Conservation (phyloP, 2,797 vertebrate genomes). For the Ctenochaetus hawaiiensis region DNA sequence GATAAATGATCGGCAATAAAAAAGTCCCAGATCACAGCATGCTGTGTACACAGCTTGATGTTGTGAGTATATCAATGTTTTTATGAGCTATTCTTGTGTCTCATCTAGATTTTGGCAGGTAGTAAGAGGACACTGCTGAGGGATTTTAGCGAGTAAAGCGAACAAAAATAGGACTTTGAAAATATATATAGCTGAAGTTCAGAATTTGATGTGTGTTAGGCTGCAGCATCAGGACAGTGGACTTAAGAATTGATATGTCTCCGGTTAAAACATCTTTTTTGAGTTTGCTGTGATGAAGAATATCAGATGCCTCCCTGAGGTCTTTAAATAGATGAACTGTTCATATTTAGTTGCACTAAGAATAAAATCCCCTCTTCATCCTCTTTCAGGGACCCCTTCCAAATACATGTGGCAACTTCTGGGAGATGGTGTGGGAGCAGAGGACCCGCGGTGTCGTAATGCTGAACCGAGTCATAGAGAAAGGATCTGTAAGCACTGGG, state of each 20-base stretch:
- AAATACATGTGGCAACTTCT: conserved; percentile 97
- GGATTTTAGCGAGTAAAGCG: not conserved
- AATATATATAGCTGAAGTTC: not conserved
- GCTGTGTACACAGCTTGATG: not conserved
- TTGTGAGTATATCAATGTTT: too few species aligned
- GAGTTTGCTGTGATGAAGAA: not conserved
- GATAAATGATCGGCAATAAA: not conserved
- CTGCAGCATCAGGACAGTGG: not conserved
- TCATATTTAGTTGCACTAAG: not conserved
- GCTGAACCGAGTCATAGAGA: conserved; percentile 98
- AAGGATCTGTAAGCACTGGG: conserved; percentile 93
- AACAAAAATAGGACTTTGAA: not conserved
- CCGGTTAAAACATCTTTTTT: not conserved
- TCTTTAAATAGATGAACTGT: conserved; percentile 25
- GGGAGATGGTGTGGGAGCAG: conserved; percentile 99
- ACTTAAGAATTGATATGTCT: not conserved
- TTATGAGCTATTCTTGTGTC: not conserved
- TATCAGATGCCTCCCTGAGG: conserved; percentile 1
- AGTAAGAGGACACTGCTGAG: not conserved
- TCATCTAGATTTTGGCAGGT: not conserved
- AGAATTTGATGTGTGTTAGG: not conserved
- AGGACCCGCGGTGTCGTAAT: conserved; percentile 94
- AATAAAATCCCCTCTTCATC: conserved; percentile 6
- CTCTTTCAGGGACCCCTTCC: conserved; percentile 93
- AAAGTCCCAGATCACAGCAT: not conserved